Conservation (phyloP, 2,888 invertebrate species). For the Heteromurus nitidus region DNA sequence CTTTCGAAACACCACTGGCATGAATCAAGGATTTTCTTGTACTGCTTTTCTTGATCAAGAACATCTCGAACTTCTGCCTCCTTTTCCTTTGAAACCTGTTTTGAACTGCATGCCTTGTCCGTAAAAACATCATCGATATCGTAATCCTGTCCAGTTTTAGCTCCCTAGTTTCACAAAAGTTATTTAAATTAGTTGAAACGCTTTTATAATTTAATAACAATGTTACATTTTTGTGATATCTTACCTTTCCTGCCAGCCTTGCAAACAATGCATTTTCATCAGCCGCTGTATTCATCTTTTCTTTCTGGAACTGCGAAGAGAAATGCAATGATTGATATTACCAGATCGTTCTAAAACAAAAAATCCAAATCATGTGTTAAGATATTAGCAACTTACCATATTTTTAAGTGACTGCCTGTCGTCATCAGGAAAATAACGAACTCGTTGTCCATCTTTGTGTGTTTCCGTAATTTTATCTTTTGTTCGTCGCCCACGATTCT, state of each 20-base stretch:
- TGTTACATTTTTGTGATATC: conserved; percentile 29
- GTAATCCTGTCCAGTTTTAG: conserved; percentile 76
- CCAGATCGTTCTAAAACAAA: conserved; percentile 14
- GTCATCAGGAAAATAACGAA: conserved; percentile 92
- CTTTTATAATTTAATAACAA: not conserved
- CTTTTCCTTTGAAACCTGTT: conserved; percentile 79
- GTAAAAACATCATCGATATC: conserved; percentile 91
- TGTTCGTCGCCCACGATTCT: conserved; percentile 43
- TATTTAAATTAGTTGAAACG: not conserved
- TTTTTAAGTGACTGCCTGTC: conserved; percentile 89
- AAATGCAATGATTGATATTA: conserved; percentile 29
- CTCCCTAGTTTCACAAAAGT: conserved; percentile 50
- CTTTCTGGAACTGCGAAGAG: conserved; percentile 78
- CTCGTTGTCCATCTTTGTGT: conserved; percentile 83
- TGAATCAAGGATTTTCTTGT: conserved; percentile 84
- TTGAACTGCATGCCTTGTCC: conserved; percentile 80
- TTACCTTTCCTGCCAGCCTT: conserved; percentile 81
- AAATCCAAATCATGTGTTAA: conserved; percentile 11
- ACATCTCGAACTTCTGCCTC: conserved; percentile 81
- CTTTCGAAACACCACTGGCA: conserved; percentile 91
- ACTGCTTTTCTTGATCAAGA: conserved; percentile 83
- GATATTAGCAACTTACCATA: conserved; percentile 80
- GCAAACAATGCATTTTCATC: conserved; percentile 89
- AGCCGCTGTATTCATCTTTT: conserved; percentile 85
- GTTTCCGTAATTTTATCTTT: conserved; percentile 78